phyloP scores from a whole-genome alignment of 2,113 vertebrate species.

The Pholis gunnellus region DNA sequence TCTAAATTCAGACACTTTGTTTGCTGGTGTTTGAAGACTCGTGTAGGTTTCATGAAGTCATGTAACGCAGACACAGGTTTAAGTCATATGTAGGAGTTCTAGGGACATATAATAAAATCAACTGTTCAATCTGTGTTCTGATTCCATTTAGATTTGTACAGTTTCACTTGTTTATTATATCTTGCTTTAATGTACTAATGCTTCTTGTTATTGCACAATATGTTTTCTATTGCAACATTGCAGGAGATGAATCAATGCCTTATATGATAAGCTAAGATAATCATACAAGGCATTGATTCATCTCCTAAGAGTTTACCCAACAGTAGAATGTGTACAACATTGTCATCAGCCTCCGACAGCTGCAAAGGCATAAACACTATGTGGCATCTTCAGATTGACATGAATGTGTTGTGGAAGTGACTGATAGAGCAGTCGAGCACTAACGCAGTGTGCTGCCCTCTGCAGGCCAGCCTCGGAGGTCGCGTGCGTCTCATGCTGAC shows the following conservation, averaged over 20 bases:
- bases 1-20: too few relatives aligned
- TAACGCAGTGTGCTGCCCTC: slow-evolving; percentile 34
- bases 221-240: neutral
- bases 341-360: neutral
- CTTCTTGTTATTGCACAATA: too few relatives aligned
- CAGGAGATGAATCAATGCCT: too few relatives aligned
- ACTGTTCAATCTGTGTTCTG: neutral
- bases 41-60: too few relatives aligned
- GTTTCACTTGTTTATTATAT: neutral
- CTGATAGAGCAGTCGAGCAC: neutral
- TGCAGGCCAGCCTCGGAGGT: slow-evolving; percentile 92
- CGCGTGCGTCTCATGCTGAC: slow-evolving; percentile 92
- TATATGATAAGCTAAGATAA: neutral
- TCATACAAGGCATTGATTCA: neutral
- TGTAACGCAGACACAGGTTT: too few relatives aligned
- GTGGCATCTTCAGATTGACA: neutral
- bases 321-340: neutral
- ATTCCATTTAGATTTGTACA: neutral
- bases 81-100: too few relatives aligned
- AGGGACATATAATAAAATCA: neutral
- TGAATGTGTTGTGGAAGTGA: neutral
- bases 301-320: neutral
- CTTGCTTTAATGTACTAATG: too few relatives aligned
- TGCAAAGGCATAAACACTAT: neutral
- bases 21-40: too few relatives aligned